Conservation (phyloP, 2,113 vertebrate species). For the Zosterops pallidus region DNA sequence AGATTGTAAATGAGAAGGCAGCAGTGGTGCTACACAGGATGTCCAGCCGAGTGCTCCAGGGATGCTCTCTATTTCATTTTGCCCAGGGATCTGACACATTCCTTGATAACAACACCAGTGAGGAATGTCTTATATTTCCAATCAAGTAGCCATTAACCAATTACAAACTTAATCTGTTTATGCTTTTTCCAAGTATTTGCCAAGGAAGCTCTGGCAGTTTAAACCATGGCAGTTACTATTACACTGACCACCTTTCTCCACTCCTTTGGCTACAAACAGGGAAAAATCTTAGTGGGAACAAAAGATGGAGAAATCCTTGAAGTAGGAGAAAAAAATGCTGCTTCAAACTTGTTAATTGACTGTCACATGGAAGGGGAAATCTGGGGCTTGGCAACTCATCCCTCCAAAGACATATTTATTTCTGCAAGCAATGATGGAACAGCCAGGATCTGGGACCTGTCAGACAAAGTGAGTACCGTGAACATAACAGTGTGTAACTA, state of each 20-base stretch:
- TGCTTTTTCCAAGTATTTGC: neutral
- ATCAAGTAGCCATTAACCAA: neutral
- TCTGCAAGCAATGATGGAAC: slow-evolving; percentile 94
- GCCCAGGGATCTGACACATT: neutral
- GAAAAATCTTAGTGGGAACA: slow-evolving; percentile 96
- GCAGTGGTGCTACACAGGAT: neutral
- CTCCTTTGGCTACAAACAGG: slow-evolving; percentile 72
- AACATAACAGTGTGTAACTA: rapidly evolving
- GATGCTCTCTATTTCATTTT: neutral
- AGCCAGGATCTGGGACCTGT: slow-evolving; percentile 94
- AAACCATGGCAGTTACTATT: rapidly evolving
- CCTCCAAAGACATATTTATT: slow-evolving; percentile 91
- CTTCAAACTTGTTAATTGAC: slow-evolving; percentile 94
- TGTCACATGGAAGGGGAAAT: slow-evolving; percentile 95
- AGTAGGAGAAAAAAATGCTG: slow-evolving; percentile 97
- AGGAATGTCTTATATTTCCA: neutral
- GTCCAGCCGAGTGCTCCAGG: rapidly evolving
- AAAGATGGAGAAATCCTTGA: slow-evolving; percentile 98
- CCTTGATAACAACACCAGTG: neutral
- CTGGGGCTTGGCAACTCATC: slow-evolving; percentile 94
- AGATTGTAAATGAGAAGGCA: neutral
- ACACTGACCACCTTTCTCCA: neutral
- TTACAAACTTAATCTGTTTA: neutral
- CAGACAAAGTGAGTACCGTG: slow-evolving; percentile 83
- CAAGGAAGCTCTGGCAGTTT: neutral